These are phyloP conservation scores for Amniataba percoides DNA, from an alignment of 2,797 vertebrate species.

Conservation along the genomic window DNA sequence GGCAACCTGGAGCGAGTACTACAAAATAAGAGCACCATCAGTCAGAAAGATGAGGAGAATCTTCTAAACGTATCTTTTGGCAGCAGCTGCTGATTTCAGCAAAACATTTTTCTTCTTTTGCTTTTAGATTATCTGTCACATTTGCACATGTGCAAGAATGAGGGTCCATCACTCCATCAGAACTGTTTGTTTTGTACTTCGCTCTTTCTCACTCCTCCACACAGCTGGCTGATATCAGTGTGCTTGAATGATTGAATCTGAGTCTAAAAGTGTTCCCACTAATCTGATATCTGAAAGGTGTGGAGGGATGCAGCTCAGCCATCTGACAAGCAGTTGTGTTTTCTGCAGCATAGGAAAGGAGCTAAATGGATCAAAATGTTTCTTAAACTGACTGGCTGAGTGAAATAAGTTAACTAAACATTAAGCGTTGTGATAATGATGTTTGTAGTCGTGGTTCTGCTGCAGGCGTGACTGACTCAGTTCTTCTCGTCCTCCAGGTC, in stretches of 20 bases:
- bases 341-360: neutral
- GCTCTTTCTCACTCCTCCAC: neutral
- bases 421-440: neutral
- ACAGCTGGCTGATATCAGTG: neutral
- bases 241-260: too few species aligned
- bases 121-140: too few species aligned
- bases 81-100: too few species aligned
- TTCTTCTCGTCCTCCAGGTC: conserved; percentile 81
- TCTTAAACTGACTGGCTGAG: neutral
- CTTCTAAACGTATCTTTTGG: too few species aligned
- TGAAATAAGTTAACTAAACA: neutral
- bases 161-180: neutral
- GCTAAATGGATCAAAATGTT: neutral
- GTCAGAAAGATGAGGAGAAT: too few species aligned
- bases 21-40: too few species aligned
- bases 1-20: too few species aligned
- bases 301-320: too few species aligned
- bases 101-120: too few species aligned
- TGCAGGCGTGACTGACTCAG: neutral
- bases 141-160: neutral
- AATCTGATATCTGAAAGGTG: too few species aligned
- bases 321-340: neutral
- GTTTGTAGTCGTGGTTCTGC: neutral
- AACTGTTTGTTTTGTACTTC: neutral
- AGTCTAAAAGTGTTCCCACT: neutral